phyloP scores from a whole-genome alignment of 2,113 vertebrate species.

The Ameiurus melas region DNA sequence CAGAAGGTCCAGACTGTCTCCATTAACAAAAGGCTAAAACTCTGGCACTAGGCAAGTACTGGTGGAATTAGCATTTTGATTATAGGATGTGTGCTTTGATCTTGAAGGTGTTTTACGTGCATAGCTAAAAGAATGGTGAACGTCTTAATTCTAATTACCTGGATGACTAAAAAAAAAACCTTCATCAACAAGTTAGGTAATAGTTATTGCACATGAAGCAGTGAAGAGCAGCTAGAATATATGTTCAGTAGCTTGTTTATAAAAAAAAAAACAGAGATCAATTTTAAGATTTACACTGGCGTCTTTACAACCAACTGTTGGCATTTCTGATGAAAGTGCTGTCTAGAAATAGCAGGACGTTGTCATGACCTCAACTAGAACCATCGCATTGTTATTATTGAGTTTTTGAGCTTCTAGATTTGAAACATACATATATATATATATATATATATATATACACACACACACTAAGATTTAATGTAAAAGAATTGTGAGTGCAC shows the following conservation, averaged over 20 bases:
- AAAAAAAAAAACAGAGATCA: too few relatives aligned
- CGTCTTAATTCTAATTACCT: neutral
- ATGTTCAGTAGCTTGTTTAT: neutral
- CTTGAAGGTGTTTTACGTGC: neutral
- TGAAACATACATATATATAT: too few relatives aligned
- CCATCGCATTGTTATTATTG: neutral
- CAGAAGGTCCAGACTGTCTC: neutral
- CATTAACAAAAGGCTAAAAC: constrained; percentile 4
- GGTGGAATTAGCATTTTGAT: neutral
- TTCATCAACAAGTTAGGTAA: neutral
- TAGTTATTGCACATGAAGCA: neutral
- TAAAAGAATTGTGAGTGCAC: neutral
- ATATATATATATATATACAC: too few relatives aligned
- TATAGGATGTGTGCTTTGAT: neutral
- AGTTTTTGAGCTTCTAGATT: too few relatives aligned
- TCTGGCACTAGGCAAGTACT: neutral
- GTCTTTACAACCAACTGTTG: too few relatives aligned
- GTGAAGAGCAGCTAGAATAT: neutral
- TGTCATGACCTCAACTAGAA: neutral
- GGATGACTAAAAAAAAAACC: neutral
- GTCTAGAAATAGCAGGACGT: neutral
- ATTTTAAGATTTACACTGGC: too few relatives aligned
- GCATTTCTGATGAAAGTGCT: neutral
- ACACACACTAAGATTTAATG: too few relatives aligned
- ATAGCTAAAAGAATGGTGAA: neutral